These are phyloP conservation scores for Erinaceus europaeus DNA, from an alignment of 2,113 vertebrate genomes.

Conservation along the genomic window DNA sequence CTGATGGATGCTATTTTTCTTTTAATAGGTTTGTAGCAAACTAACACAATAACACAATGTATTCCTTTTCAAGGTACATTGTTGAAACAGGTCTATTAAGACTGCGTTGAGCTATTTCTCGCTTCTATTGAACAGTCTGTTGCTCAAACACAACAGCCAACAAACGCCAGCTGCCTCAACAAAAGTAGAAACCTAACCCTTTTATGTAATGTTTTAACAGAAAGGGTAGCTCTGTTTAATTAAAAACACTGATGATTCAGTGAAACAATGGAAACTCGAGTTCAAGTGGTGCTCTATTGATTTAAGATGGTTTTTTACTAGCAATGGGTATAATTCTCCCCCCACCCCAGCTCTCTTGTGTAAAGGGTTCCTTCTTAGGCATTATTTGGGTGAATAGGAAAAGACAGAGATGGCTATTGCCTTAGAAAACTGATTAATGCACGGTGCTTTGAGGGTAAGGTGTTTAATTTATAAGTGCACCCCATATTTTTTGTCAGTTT, in stretches of 20 bases:
- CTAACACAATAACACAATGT: constrained; percentile 50
- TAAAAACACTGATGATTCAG: constrained; percentile 75
- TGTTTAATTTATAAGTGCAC: constrained; percentile 62
- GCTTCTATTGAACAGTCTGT: constrained; percentile 63
- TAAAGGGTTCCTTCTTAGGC: constrained; percentile 46
- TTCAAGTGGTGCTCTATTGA: constrained; percentile 69
- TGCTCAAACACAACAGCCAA: constrained; percentile 77
- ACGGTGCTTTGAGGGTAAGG: constrained; percentile 39
- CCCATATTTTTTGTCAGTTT: constrained; percentile 67
- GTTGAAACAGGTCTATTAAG: constrained; percentile 65
- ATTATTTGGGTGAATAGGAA: constrained; percentile 55
- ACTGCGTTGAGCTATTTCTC: constrained; percentile 54
- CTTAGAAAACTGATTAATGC: constrained; percentile 60
- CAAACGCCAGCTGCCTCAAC: constrained; percentile 73
- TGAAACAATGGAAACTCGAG: constrained; percentile 70
- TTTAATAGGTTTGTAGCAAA: constrained; percentile 73
- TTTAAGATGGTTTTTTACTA: constrained; percentile 67
- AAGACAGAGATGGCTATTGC: constrained; percentile 62
- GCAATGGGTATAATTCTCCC: constrained; percentile 65
- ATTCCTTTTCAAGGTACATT: constrained; percentile 72
- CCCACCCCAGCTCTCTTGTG: neutral
- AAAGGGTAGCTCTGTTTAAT: constrained; percentile 73
- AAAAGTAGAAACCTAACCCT: constrained; percentile 69
- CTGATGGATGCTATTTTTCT: constrained; percentile 79
- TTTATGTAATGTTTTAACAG: constrained; percentile 65